phyloP scores from a whole-genome alignment of 2,888 invertebrate genomes.

The Tribolium freemani region DNA sequence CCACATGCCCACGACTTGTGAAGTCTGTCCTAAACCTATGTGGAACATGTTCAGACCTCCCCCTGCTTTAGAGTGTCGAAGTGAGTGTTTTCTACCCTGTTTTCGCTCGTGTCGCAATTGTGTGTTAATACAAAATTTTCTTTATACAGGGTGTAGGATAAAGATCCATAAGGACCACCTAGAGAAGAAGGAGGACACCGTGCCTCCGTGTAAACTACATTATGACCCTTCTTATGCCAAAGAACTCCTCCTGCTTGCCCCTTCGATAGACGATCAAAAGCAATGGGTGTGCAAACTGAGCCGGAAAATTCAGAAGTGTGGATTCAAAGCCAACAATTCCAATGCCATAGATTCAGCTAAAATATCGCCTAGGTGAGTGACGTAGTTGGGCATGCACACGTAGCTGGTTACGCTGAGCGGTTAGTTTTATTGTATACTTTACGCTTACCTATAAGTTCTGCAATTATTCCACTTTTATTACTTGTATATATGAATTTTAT shows the following conservation, averaged over 20 bases:
- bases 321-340: slow-evolving; percentile 87
- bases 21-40: slow-evolving; percentile 96
- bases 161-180: slow-evolving; percentile 99
- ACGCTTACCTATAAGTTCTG: slow-evolving; percentile 38
- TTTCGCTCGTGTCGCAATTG: neutral
- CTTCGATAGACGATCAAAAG: slow-evolving; percentile 88
- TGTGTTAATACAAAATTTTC: too few relatives aligned
- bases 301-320: slow-evolving; percentile 93
- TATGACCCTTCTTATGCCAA: slow-evolving; percentile 95
- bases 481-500: slow-evolving; percentile 16
- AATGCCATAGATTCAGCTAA: slow-evolving; percentile 75
- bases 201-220: slow-evolving; percentile 96
- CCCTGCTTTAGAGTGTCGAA: slow-evolving; percentile 95
- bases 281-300: slow-evolving; percentile 93
- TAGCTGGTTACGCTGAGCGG: slow-evolving; percentile 29
- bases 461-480: slow-evolving; percentile 32
- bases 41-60: slow-evolving; percentile 99
- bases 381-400: slow-evolving; percentile 40
- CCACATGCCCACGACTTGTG: slow-evolving; percentile 98
- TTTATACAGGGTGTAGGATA: slow-evolving; percentile 86
- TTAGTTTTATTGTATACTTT: slow-evolving; percentile 10
- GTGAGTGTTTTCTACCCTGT: slow-evolving; percentile 71
- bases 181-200: slow-evolving; percentile 84
- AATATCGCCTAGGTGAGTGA: slow-evolving; percentile 82
- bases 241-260: slow-evolving; percentile 92